Conservation (phyloP, 2,113 vertebrate genomes). For the Setophaga coronata region DNA sequence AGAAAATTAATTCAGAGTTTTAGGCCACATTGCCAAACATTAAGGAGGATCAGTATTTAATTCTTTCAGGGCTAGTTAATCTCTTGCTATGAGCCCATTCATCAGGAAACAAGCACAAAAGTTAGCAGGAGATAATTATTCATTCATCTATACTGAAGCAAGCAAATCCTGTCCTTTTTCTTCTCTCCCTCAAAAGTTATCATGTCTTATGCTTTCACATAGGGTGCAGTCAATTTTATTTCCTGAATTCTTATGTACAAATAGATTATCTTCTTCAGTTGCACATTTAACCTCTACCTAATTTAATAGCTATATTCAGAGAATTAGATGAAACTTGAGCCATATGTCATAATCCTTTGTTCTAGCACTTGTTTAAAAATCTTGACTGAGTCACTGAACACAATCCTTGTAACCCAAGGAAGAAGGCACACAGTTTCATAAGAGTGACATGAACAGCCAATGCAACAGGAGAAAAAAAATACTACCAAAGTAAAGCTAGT, state of each 20-base stretch:
- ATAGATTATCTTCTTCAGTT: not conserved
- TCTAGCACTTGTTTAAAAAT: not conserved
- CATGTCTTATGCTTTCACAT: not conserved
- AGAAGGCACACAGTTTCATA: rapidly evolving
- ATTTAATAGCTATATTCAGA: not conserved
- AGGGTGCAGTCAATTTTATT: not conserved
- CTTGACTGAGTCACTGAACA: not conserved
- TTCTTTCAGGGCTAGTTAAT: not conserved
- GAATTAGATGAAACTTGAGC: not conserved
- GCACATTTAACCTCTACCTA: not conserved
- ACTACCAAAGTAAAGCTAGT: not conserved
- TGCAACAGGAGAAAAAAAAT: not conserved
- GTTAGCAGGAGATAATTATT: not conserved
- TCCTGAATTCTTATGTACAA: not conserved
- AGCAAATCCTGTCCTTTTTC: not conserved
- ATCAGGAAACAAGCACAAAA: not conserved
- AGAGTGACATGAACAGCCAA: not conserved
- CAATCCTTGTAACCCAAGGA: not conserved
- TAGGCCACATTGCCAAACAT: not conserved
- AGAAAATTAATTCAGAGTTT: not conserved
- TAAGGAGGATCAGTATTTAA: not conserved
- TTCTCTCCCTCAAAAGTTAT: not conserved
- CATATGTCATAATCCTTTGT: not conserved
- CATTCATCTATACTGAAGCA: not conserved
- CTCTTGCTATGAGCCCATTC: not conserved